Evolutionary conservation across 2,888 invertebrate species (phyloP).

Genomic region (Limnephilus marmoratus): DNA sequence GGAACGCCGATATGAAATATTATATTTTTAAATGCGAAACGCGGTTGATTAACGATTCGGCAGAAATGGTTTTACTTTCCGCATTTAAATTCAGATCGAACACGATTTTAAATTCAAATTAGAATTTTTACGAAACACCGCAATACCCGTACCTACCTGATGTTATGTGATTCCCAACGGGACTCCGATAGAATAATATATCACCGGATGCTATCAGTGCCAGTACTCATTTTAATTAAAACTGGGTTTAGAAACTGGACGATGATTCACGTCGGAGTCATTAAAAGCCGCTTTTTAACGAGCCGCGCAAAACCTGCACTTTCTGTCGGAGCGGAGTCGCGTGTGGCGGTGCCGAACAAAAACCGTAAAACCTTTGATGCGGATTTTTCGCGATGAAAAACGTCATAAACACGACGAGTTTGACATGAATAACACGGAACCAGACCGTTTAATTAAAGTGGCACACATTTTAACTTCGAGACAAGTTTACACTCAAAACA

Average conservation of each 20-base stretch:
- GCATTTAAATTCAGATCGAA: background rate
- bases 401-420: constrained; percentile 5
- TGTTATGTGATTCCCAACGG: background rate
- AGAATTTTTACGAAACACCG: background rate
- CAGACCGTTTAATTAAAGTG: constrained; percentile 39
- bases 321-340: constrained; percentile 29
- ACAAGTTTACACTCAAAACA: background rate
- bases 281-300: background rate
- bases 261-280: background rate
- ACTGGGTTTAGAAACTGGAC: background rate
- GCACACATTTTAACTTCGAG: background rate
- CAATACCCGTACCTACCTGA: background rate
- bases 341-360: constrained; percentile 9
- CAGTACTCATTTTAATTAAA: background rate
- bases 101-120: background rate
- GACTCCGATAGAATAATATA: background rate
- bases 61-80: background rate
- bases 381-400: constrained; percentile 47
- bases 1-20: background rate
- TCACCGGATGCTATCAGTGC: background rate
- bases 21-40: background rate
- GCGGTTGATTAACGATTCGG: background rate
- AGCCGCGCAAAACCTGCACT: constrained; percentile 42
- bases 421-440: constrained; percentile 37
- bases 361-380: constrained; percentile 6